Evolutionary conservation across 2,797 vertebrate genomes (phyloP).

Genomic region (Hipposideros larvatus): DNA sequence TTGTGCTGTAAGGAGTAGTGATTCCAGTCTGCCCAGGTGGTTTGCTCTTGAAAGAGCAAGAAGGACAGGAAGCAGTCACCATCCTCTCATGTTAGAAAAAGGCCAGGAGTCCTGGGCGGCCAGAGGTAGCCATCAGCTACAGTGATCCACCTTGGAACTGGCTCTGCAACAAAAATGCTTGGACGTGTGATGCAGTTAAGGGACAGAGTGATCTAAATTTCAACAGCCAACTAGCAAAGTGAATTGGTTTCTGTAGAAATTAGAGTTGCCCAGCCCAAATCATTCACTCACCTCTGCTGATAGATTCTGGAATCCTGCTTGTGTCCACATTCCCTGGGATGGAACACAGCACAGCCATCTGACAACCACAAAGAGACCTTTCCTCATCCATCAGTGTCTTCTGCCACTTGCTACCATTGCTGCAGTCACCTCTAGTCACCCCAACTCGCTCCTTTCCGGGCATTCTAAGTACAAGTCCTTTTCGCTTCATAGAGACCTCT

Average conservation of each 20-base stretch:
- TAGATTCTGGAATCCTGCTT: background rate
- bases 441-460: background rate
- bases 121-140: background rate
- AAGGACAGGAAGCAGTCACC: background rate
- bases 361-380: background rate
- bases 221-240: background rate
- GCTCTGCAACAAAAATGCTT: background rate
- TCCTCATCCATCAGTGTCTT: no score
- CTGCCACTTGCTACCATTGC: background rate
- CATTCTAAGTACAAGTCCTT: background rate
- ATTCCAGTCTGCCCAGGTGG: background rate
- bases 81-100: background rate
- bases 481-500: background rate
- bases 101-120: accelerated
- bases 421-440: background rate
- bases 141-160: background rate
- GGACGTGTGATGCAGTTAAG: background rate
- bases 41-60: background rate
- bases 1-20: no score
- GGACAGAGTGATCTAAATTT: background rate
- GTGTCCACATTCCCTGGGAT: background rate
- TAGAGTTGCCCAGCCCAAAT: background rate
- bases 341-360: background rate
- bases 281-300: background rate
- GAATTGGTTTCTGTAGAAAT: background rate